phyloP scores from a whole-genome alignment of 2,113 vertebrate genomes.

The Xenopus borealis region DNA sequence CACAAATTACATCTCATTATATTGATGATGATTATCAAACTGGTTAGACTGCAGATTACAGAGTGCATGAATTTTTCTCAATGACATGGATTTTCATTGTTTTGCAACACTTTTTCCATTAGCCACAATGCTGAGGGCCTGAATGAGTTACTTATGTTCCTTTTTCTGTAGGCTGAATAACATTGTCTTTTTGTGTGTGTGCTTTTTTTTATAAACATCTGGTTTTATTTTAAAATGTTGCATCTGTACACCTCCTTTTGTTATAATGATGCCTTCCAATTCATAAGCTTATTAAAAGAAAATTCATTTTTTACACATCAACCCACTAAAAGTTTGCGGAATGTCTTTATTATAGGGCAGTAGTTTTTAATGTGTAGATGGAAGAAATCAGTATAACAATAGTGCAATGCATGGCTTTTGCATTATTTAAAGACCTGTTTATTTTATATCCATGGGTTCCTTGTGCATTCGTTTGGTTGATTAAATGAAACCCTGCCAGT shows the following conservation, averaged over 20 bases:
- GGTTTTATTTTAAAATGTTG: constrained; percentile 34
- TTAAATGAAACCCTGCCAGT: too few relatives aligned
- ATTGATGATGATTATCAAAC: background rate
- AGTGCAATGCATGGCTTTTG: too few relatives aligned
- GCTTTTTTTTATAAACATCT: constrained; percentile 27
- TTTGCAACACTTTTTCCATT: constrained; percentile 33
- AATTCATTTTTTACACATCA: constrained; percentile 27
- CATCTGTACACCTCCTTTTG: constrained; percentile 34
- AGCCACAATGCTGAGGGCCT: constrained; percentile 20
- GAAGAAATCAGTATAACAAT: too few relatives aligned
- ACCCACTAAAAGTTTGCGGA: background rate
- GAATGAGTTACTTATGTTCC: background rate
- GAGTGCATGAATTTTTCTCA: constrained; percentile 9
- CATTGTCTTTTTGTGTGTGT: background rate
- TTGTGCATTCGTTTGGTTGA: too few relatives aligned
- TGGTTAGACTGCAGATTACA: background rate
- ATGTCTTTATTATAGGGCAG: background rate
- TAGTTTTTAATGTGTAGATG: too few relatives aligned
- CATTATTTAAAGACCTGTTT: too few relatives aligned
- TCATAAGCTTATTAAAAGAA: constrained; percentile 25
- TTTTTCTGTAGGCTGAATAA: background rate
- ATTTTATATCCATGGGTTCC: too few relatives aligned
- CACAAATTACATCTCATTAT: background rate
- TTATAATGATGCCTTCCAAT: constrained; percentile 28
- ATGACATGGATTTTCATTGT: constrained; percentile 17